Base-by-base conservation (phyloP, 1,140 invertebrate species). In the Drosophila seguyi region DNA sequence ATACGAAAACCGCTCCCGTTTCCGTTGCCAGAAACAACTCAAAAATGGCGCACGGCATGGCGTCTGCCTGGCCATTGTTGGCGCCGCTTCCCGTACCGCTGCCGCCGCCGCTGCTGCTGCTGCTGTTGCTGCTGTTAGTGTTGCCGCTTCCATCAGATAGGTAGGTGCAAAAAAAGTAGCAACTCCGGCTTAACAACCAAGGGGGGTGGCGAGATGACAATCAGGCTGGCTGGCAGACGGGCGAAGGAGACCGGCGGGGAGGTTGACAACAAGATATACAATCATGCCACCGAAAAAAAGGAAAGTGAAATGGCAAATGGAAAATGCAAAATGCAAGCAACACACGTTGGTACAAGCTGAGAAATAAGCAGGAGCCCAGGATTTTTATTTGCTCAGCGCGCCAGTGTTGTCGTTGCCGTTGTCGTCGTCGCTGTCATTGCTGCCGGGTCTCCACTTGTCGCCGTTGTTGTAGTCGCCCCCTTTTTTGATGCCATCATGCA, bases 1-100 rank as follows among this genome's bases (percentile, higher is more conserved):
- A 88, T 88, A 84, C 83, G 69, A 90, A 90, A 88, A 88, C 85
- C 85, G 85, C 85, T 88, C 83, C 80, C 85, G 84, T 88, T 88
- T 88, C 85, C 84, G 84, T 88, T 83, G 79, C 84, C 84, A 81
- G 85, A 75, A 79, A 75, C 73, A 88, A 81, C 85, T 88, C 76
- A 68, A 90, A 88, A 88, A 88, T 90, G 85, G 85, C 77, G 80
- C 85, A 90, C 80, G 85, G 66, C 69, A 83, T 78, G 72, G 61
- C 55, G 80, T 63, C 79, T 74, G 59, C 62, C 71, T 39, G 53
- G 53, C 38, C 67, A 79, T 50, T 68, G 42, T 60, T 73, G 58
- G 13, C 56, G 44, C 38, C 59, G 50, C 42, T 42, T 52, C 45
- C 44, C 25, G 20, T 63, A 55, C 39, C 60, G 20, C 25, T 45